These are phyloP conservation scores for Zaprionus lineosus DNA, from an alignment of 2,888 invertebrate genomes.

Conservation along the genomic window DNA sequence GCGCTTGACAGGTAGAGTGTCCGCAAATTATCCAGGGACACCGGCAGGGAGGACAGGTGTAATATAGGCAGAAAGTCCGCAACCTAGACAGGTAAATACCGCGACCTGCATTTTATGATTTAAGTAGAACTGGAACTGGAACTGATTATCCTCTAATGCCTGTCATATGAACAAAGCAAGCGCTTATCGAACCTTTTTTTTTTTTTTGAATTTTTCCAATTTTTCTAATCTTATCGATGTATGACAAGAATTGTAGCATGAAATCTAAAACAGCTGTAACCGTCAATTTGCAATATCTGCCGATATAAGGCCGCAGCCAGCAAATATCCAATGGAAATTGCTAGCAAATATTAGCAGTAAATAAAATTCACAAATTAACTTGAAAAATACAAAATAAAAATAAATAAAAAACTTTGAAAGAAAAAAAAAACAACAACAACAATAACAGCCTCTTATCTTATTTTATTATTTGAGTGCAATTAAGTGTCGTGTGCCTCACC, in stretches of 20 bases:
- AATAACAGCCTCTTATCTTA: too few species aligned
- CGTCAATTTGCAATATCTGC: slow-evolving; percentile 34
- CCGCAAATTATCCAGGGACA: neutral
- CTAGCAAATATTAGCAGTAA: neutral
- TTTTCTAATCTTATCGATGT: slow-evolving; percentile 49
- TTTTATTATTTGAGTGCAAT: slow-evolving; percentile 7
- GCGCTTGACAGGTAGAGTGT: slow-evolving; percentile 25
- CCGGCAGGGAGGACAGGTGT: slow-evolving; percentile 1
- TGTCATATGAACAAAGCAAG: neutral
- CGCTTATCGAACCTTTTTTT: slow-evolving; percentile 39
- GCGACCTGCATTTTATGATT: slow-evolving; percentile 42
- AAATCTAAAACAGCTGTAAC: slow-evolving; percentile 41
- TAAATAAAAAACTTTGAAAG: too few species aligned
- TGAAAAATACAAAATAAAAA: too few species aligned
- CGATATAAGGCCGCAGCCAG: slow-evolving; percentile 4
- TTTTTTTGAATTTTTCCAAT: too few species aligned
- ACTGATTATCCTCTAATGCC: slow-evolving; percentile 41
- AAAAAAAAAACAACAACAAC: too few species aligned
- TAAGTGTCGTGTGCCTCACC: slow-evolving; percentile 10
- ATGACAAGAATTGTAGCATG: slow-evolving; percentile 17
- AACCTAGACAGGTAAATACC: slow-evolving; percentile 13
- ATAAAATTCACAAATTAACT: too few species aligned
- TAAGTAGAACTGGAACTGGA: slow-evolving; percentile 22
- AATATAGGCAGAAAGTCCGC: slow-evolving; percentile 8
- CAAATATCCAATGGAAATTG: slow-evolving; percentile 28